A percentile compares a stretch with the other conserved stretches of the same genome.
These are phyloP conservation scores for Aproaerema taeniolella DNA, from an alignment of 2,888 invertebrate genomes.

Conservation along the genomic window DNA sequence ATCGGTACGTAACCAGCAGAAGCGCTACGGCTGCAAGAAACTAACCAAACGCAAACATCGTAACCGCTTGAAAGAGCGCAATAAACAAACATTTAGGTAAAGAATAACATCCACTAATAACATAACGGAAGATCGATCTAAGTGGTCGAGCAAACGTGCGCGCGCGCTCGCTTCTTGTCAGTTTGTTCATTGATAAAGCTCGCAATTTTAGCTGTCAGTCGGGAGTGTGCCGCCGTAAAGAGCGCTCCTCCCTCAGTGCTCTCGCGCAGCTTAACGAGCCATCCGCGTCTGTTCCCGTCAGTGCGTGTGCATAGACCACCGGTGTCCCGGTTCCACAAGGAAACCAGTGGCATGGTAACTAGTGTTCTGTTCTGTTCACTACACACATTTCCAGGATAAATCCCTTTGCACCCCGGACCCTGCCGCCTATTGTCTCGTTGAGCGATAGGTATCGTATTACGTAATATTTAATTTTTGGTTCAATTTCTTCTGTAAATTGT, in stretches of 20 bases:
- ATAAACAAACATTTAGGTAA: conserved; percentile 54
- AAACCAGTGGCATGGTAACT: conserved; percentile 70
- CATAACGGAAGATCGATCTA: conserved; percentile 67
- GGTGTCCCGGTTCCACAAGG: conserved; percentile 30
- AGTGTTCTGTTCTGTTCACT: conserved; percentile 46
- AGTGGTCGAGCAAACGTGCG: conserved; percentile 56
- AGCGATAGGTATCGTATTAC: conserved; percentile 62
- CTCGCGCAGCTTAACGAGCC: conserved; percentile 26
- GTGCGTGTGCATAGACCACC: conserved; percentile 2
- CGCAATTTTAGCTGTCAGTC: conserved; percentile 60
- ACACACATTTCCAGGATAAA: conserved; percentile 27
- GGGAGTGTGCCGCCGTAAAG: conserved; percentile 52
- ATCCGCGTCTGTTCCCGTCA: conserved; percentile 18
- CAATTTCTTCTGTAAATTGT: conserved; percentile 9
- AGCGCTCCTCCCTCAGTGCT: conserved; percentile 43
- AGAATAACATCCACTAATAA: conserved; percentile 44
- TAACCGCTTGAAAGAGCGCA: conserved; percentile 33
- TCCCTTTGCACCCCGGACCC: too few species aligned
- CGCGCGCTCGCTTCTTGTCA: conserved; percentile 46
- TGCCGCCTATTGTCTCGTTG: conserved; percentile 51
- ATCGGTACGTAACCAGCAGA: conserved; percentile 6
- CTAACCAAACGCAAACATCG: conserved; percentile 22
- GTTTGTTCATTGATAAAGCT: conserved; percentile 60
- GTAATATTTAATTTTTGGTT: conserved; percentile 34
- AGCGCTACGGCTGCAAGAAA: conserved; percentile 14